Conservation (phyloP, 2,888 invertebrate species). For the Nephrocerus scutellatus region DNA sequence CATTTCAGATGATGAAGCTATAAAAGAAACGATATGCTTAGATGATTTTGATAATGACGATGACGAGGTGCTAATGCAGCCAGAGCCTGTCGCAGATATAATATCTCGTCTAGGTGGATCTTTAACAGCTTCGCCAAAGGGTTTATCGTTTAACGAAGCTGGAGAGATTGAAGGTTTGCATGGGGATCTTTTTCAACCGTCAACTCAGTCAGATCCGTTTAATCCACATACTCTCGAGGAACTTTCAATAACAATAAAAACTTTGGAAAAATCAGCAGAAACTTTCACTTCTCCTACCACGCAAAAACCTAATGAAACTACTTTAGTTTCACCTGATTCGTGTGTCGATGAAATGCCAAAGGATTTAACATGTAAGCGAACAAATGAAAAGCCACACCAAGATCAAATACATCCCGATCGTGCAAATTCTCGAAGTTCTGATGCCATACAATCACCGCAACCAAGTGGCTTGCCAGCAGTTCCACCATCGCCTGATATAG, state of each 20-base stretch:
- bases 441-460: constrained; percentile 66
- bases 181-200: no score
- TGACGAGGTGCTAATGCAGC: constrained; percentile 49
- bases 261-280: constrained; percentile 44
- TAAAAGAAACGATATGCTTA: constrained; percentile 25
- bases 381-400: constrained; percentile 40
- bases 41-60: constrained; percentile 51
- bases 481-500: constrained; percentile 62
- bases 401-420: constrained; percentile 44
- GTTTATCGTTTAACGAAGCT: constrained; percentile 44
- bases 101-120: constrained; percentile 59
- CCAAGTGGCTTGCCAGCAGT: constrained; percentile 66
- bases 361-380: constrained; percentile 56
- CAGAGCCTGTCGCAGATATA: constrained; percentile 54
- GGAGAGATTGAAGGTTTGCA: constrained; percentile 45
- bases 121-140: constrained; percentile 47
- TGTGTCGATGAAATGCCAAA: constrained; percentile 53
- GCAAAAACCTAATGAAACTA: constrained; percentile 15
- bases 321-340: constrained; percentile 28
- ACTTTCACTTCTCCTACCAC: constrained; percentile 22
- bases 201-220: constrained; percentile 25
- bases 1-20: constrained; percentile 32
- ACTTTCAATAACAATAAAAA: constrained; percentile 54
- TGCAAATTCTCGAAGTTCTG: constrained; percentile 62
- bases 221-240: constrained; percentile 41